A percentile compares a stretch with the other conserved stretches of the same genome.
Conservation (phyloP, 1,140 invertebrate species). For the Semibalanus balanoides region DNA sequence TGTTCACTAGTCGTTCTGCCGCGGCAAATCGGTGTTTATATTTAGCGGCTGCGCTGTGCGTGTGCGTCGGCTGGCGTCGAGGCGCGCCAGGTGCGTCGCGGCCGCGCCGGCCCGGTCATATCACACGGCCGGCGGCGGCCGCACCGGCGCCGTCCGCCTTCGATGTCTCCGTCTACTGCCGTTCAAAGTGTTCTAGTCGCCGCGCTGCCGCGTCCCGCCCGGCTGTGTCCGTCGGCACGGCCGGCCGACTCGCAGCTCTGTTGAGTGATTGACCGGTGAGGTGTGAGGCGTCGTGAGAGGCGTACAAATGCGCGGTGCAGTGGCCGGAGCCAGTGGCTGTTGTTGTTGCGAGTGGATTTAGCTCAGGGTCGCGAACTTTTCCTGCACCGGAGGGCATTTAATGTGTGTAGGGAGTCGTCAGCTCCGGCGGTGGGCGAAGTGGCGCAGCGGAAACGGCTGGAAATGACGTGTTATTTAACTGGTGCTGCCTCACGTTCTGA, state of each 20-base stretch:
- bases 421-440: background rate
- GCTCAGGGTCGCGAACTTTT: background rate
- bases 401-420: background rate
- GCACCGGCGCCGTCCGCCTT: no score
- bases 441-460: background rate
- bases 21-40: background rate
- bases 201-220: no score
- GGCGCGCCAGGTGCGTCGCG: no score
- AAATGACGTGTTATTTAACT: background rate
- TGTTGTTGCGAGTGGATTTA: background rate
- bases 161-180: background rate
- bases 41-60: background rate
- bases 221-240: no score
- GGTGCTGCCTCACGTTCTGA: no score
- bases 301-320: background rate
- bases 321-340: background rate
- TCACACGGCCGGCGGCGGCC: background rate
- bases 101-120: background rate
- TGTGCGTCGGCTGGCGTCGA: no score
- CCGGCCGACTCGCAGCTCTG: background rate
- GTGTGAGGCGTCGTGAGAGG: no score
- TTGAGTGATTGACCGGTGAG: background rate
- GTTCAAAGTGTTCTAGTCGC: conserved; percentile 1
- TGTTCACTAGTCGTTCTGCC: background rate
- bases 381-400: background rate